Percentiles rank a stretch among this genome's conserved stretches.
These are phyloP conservation scores for Hirtodrosophila trivittata DNA, from an alignment of 2,888 invertebrate genomes.

Conservation along the genomic window DNA sequence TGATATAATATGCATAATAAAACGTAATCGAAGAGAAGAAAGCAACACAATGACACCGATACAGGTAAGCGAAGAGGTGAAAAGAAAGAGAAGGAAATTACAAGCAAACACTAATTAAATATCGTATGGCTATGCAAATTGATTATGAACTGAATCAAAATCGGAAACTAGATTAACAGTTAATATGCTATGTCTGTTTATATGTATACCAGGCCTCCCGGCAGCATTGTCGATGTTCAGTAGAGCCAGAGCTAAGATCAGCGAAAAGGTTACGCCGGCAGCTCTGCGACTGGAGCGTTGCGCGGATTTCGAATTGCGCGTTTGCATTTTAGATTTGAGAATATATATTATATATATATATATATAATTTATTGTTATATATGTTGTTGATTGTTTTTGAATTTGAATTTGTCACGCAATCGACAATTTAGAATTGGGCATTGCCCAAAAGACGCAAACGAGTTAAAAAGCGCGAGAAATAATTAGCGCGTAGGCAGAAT, in stretches of 20 bases:
- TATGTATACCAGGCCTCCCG: constrained; percentile 68
- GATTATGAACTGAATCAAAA: constrained; percentile 43
- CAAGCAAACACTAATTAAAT: constrained; percentile 49
- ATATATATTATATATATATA: constrained; percentile 14
- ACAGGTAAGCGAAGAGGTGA: constrained; percentile 2
- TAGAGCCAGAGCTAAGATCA: constrained; percentile 55
- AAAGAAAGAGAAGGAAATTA: constrained; percentile 35
- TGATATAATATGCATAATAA: neutral
- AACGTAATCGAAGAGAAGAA: constrained; percentile 10
- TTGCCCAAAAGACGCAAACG: constrained; percentile 56
- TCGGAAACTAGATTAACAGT: constrained; percentile 25
- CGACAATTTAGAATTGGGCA: constrained; percentile 70
- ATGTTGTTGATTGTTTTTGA: constrained; percentile 1
- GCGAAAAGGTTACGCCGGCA: constrained; percentile 38
- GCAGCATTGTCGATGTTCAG: constrained; percentile 51
- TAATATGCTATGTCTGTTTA: constrained; percentile 13
- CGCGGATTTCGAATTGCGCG: constrained; percentile 43
- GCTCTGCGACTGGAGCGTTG: constrained; percentile 33
- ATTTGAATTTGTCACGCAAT: constrained; percentile 61
- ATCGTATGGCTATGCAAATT: constrained; percentile 59
- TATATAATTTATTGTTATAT: constrained; percentile 8
- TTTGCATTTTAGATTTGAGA: constrained; percentile 60
- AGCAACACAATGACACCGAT: constrained; percentile 10
- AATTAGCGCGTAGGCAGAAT: constrained; percentile 69
- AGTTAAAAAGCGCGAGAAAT: constrained; percentile 49